Percentiles rank a stretch among this genome's conserved stretches.
These are phyloP conservation scores for Triplophysa bombifrons DNA, from an alignment of 2,797 vertebrate species.

Conservation along the genomic window DNA sequence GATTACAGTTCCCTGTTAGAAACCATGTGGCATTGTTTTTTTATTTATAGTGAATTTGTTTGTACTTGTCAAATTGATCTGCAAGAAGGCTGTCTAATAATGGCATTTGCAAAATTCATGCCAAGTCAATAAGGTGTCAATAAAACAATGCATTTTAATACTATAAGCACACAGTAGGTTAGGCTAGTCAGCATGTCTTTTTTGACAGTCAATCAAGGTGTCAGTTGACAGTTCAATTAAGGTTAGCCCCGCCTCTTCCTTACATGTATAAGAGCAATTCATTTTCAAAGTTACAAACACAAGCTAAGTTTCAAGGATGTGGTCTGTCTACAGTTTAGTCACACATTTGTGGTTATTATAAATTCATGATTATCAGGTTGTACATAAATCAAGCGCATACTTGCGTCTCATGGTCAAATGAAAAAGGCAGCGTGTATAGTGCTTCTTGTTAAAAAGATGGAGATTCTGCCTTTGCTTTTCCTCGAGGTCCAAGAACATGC, in stretches of 20 bases:
- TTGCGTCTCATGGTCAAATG: background rate
- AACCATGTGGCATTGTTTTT: background rate
- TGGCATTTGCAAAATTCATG: background rate
- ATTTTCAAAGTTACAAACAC: background rate
- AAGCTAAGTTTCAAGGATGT: background rate
- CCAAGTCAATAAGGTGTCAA: background rate
- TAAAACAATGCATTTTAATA: background rate
- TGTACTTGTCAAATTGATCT: no score
- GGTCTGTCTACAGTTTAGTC: background rate
- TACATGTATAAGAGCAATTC: background rate
- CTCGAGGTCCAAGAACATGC: background rate
- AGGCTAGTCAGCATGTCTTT: background rate
- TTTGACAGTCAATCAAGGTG: slow-evolving; percentile 11
- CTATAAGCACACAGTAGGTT: background rate
- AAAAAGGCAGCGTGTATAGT: background rate
- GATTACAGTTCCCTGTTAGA: background rate
- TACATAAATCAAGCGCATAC: background rate
- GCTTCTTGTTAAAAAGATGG: background rate
- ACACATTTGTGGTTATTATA: background rate
- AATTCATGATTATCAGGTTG: slow-evolving; percentile 22
- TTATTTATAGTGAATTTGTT: no score
- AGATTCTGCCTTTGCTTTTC: background rate
- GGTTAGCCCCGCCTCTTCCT: background rate
- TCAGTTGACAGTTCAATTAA: background rate
- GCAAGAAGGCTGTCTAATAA: background rate